phyloP scores from a whole-genome alignment of 2,113 vertebrate genomes.

The Struthio camelus region DNA sequence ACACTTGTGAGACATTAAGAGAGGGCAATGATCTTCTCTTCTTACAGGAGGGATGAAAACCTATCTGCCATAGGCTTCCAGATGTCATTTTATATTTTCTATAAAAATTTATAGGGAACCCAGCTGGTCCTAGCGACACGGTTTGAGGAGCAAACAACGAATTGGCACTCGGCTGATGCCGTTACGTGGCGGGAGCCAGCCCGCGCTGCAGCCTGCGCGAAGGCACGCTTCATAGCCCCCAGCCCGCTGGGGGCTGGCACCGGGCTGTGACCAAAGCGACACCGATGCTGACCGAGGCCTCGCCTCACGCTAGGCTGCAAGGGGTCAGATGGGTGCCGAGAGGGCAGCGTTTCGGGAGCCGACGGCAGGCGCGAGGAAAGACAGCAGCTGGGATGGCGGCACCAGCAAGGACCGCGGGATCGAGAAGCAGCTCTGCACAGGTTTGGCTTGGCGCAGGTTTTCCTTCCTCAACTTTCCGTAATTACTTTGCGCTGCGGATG shows the following conservation, averaged over 20 bases:
- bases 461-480: neutral
- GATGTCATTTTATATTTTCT: slow-evolving; percentile 26
- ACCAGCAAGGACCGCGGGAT: no score
- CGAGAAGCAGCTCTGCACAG: no score
- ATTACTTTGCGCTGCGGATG: neutral
- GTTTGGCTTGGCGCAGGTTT: neutral
- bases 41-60: neutral
- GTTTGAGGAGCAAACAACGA: neutral
- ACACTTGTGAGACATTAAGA: slow-evolving; percentile 31
- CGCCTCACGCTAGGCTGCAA: neutral
- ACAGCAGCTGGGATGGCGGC: no score
- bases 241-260: neutral
- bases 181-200: neutral
- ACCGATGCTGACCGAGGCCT: neutral
- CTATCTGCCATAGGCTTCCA: slow-evolving; percentile 13
- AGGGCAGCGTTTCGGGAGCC: neutral
- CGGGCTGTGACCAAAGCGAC: neutral
- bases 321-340: neutral
- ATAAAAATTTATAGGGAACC: slow-evolving; percentile 31
- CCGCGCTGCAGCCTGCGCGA: neutral
- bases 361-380: no score
- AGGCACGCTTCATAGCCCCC: neutral
- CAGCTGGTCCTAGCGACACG: slow-evolving; percentile 28
- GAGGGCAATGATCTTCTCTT: neutral
- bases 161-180: neutral